These are phyloP conservation scores for Sebastes hubbsi DNA, from an alignment of 2,797 vertebrate genomes.

Conservation along the genomic window DNA sequence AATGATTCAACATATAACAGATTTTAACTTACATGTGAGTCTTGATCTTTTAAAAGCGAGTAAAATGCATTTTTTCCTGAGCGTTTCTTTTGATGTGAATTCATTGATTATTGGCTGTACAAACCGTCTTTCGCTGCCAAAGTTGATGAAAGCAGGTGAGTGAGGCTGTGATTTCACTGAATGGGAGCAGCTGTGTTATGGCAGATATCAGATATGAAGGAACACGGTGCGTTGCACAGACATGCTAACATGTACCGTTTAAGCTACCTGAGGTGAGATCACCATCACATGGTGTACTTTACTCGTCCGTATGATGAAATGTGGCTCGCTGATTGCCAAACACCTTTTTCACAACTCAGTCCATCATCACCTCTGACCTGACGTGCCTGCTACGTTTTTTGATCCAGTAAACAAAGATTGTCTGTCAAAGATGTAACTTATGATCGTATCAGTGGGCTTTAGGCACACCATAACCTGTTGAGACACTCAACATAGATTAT, in stretches of 20 bases:
- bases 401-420: neutral
- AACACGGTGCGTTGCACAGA: slow-evolving; percentile 44
- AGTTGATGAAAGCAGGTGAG: slow-evolving; percentile 48
- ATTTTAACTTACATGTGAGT: neutral
- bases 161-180: slow-evolving; percentile 49
- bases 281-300: slow-evolving; percentile 17
- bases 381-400: neutral
- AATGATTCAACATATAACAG: neutral
- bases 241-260: slow-evolving; percentile 41
- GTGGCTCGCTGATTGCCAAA: neutral
- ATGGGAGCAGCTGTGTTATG: slow-evolving; percentile 35
- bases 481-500: slow-evolving; percentile 17
- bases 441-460: slow-evolving; percentile 10
- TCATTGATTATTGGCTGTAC: slow-evolving; percentile 40
- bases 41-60: neutral
- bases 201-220: slow-evolving; percentile 34
- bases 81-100: slow-evolving; percentile 32
- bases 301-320: slow-evolving; percentile 7
- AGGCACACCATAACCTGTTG: slow-evolving; percentile 42
- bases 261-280: slow-evolving; percentile 32
- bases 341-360: neutral
- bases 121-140: slow-evolving; percentile 27
- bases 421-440: neutral
- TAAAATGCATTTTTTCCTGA: neutral
- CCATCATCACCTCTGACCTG: neutral